phyloP scores from a whole-genome alignment of 2,888 invertebrate genomes.

The Artemia sinica region DNA sequence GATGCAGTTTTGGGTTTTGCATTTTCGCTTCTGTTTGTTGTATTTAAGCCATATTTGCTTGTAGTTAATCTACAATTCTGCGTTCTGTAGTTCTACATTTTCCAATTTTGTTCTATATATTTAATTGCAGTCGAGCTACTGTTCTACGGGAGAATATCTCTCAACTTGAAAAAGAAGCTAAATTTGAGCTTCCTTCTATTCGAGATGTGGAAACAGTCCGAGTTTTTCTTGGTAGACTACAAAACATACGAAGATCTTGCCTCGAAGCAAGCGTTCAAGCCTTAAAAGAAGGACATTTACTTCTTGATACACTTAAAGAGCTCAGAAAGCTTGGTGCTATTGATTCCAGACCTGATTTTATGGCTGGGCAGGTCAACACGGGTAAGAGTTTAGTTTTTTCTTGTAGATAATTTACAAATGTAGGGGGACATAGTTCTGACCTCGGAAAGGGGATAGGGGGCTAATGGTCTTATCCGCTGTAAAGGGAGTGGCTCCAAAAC shows the following conservation, averaged over 20 bases:
- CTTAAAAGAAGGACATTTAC: slow-evolving; percentile 55
- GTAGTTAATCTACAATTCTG: no score
- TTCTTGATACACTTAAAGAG: slow-evolving; percentile 54
- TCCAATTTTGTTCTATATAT: no score
- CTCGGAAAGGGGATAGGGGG: no score
- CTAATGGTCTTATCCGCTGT: no score
- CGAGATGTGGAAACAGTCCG: slow-evolving; percentile 53
- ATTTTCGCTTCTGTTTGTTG: no score
- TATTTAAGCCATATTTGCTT: no score
- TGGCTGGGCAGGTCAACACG: slow-evolving; percentile 18
- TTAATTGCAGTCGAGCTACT: slow-evolving; percentile 39
- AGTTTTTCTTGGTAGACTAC: slow-evolving; percentile 47
- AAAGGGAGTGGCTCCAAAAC: no score
- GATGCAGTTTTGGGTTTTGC: no score
- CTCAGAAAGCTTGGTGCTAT: slow-evolving; percentile 53
- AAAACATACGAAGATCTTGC: slow-evolving; percentile 50
- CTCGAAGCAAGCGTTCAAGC: slow-evolving; percentile 61
- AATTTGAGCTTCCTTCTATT: slow-evolving; percentile 52
- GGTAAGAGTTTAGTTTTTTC: slow-evolving; percentile 1
- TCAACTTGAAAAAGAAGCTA: slow-evolving; percentile 40
- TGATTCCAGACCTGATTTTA: slow-evolving; percentile 48
- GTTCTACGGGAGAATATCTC: slow-evolving; percentile 51
- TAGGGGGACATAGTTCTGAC: no score
- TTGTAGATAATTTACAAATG: no score
- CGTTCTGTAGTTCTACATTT: no score